A percentile compares a stretch with the other conserved stretches of the same genome.
These are phyloP conservation scores for Drosophila kurseongensis DNA, from an alignment of 1,140 invertebrate genomes.

Conservation along the genomic window DNA sequence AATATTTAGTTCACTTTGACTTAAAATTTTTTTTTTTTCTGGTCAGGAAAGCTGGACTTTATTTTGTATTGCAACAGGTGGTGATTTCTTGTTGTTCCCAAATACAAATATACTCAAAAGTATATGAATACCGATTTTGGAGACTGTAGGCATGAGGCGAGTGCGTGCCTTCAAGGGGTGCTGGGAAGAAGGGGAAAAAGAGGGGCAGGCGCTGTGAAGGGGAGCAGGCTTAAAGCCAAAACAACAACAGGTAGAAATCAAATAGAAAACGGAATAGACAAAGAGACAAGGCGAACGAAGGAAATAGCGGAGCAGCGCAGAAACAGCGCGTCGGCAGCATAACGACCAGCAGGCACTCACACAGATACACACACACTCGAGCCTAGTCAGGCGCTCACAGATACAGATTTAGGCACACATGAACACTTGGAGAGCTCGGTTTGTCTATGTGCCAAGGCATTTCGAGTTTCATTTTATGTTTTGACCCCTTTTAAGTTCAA, in stretches of 20 bases:
- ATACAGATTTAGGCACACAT: constrained; percentile 16
- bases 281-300: constrained; percentile 66
- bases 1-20: no score
- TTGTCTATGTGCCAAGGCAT: constrained; percentile 82
- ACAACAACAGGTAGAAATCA: constrained; percentile 82
- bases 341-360: constrained; percentile 54
- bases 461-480: constrained; percentile 83
- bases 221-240: constrained; percentile 76
- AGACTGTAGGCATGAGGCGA: constrained; percentile 37
- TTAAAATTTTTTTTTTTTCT: no score
- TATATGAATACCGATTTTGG: not conserved
- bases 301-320: constrained; percentile 58
- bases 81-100: not conserved
- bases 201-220: constrained; percentile 49
- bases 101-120: no score
- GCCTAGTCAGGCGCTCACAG: constrained; percentile 26
- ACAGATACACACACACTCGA: constrained; percentile 14
- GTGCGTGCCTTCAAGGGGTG: constrained; percentile 44
- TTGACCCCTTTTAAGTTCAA: constrained; percentile 83
- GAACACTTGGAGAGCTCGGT: constrained; percentile 59
- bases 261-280: constrained; percentile 83
- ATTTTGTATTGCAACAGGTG: not conserved
- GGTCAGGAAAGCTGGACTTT: no score
- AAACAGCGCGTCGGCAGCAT: constrained; percentile 59
- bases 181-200: not conserved